These are phyloP conservation scores for Gorsachius magnificus DNA, from an alignment of 2,797 vertebrate genomes.

Conservation along the genomic window DNA sequence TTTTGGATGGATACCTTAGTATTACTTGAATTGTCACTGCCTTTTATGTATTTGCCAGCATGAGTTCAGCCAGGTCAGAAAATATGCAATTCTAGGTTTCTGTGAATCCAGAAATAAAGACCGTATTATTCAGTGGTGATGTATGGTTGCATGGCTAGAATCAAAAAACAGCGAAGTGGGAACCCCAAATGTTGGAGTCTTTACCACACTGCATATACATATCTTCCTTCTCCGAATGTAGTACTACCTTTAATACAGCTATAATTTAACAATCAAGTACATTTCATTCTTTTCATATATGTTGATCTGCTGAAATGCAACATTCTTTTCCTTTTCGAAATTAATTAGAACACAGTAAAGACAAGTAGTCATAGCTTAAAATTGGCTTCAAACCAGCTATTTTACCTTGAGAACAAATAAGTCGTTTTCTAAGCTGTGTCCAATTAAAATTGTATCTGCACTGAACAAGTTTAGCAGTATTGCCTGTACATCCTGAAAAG, in stretches of 20 bases:
- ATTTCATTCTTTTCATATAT: not conserved
- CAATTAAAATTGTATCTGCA: constrained; percentile 81
- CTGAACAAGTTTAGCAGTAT: constrained; percentile 80
- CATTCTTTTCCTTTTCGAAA: not conserved
- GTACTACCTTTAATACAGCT: not conserved
- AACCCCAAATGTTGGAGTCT: not conserved
- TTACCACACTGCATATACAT: not conserved
- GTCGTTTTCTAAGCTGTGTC: constrained; percentile 81
- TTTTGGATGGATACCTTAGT: not conserved
- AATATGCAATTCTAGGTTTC: not conserved
- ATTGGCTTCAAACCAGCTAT: not conserved
- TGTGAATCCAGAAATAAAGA: not conserved
- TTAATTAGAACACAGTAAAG: not conserved
- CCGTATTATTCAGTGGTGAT: not conserved
- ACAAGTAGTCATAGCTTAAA: not conserved
- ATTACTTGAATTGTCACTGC: not conserved
- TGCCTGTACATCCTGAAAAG: constrained; percentile 78
- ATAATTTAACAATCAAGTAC: not conserved
- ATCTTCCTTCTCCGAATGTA: not conserved
- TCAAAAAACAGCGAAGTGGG: not conserved
- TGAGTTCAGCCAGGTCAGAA: not conserved
- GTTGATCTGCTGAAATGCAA: not conserved
- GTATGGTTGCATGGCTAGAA: not conserved
- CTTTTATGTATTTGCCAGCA: not conserved
- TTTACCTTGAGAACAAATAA: constrained; percentile 86